Evolutionary conservation across 2,888 invertebrate species (phyloP).

Genomic region (Teleogryllus oceanicus): DNA sequence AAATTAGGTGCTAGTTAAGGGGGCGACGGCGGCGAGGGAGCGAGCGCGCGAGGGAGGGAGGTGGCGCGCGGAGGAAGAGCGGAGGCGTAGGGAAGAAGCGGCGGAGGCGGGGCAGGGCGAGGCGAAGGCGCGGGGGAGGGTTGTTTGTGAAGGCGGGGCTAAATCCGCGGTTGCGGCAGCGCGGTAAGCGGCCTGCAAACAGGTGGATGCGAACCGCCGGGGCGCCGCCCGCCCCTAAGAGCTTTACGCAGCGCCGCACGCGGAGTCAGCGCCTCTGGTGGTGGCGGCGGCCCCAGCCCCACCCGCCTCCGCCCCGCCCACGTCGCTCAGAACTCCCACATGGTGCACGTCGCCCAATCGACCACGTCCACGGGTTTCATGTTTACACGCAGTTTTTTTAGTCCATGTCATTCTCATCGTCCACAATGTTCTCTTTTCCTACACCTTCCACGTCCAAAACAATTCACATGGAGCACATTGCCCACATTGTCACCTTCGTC

Average conservation of each 20-base stretch:
- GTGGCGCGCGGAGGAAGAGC: not conserved
- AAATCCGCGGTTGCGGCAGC: slow-evolving; percentile 7
- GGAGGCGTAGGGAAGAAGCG: not conserved
- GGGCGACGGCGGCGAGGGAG: not conserved
- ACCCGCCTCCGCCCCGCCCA: not conserved
- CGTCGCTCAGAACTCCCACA: no score
- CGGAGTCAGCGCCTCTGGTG: not conserved
- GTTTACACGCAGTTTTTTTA: no score
- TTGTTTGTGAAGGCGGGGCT: not conserved
- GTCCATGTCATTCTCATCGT: no score
- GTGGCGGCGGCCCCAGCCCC: not conserved
- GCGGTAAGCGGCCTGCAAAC: slow-evolving; percentile 18
- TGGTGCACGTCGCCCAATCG: no score
- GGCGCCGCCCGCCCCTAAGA: slow-evolving; percentile 3
- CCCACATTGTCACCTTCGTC: no score
- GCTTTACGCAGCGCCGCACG: not conserved
- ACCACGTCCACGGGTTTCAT: no score
- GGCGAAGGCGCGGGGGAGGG: not conserved
- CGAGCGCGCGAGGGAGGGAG: not conserved
- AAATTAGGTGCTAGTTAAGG: slow-evolving; percentile 18
- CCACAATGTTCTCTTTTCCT: no score
- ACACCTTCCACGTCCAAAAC: no score
- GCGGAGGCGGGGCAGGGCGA: not conserved
- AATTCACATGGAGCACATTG: no score
- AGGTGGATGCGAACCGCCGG: slow-evolving; percentile 9